A percentile compares a stretch with the other conserved stretches of the same genome.
Evolutionary conservation across 2,113 vertebrate species (phyloP).

Genomic region (Columbina picui): DNA sequence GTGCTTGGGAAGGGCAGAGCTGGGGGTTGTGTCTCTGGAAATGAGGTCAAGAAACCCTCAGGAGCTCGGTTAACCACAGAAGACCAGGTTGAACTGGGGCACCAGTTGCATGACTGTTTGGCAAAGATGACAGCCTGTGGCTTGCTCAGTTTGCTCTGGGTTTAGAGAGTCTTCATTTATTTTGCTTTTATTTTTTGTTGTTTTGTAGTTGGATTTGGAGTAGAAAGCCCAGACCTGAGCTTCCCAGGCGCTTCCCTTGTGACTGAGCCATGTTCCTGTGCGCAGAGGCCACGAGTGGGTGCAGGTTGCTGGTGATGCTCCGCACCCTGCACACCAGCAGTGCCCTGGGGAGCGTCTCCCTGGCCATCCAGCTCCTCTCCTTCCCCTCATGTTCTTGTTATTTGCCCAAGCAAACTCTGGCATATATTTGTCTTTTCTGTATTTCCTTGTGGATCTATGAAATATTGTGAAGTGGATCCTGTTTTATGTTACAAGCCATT

Average conservation of each 20-base stretch:
- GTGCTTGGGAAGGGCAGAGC: background rate
- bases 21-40: background rate
- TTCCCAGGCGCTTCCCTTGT: background rate
- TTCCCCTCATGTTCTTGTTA: background rate
- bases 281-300: too few relatives aligned
- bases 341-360: background rate
- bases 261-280: background rate
- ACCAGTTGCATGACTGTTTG: background rate
- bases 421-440: background rate
- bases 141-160: background rate
- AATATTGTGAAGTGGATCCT: conserved; percentile 54
- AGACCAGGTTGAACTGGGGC: background rate
- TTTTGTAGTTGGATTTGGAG: background rate
- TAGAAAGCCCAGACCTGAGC: background rate
- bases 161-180: background rate
- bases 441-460: conserved; percentile 33
- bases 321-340: too few relatives aligned
- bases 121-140: accelerated
- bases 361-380: background rate
- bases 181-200: background rate
- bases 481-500: conserved; percentile 67
- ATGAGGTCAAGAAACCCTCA: conserved; percentile 12
- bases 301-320: too few relatives aligned
- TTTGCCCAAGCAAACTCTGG: background rate
- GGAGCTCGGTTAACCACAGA: conserved; percentile 19